A percentile compares a stretch with the other conserved stretches of the same genome.
Evolutionary conservation across 1,140 invertebrate species (phyloP).

Genomic region (Eriocheir sinensis): DNA sequence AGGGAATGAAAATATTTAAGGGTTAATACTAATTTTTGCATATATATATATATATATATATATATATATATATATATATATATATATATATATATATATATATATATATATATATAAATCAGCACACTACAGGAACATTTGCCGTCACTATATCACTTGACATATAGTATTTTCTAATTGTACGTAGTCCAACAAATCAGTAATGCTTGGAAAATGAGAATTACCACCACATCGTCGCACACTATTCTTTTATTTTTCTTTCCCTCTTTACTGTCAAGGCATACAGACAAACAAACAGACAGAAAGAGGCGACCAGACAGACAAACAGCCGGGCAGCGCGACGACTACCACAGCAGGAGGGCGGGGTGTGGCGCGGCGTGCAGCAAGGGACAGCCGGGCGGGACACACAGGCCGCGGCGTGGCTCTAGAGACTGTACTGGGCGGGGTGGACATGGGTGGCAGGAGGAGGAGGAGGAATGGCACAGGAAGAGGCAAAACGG

Average conservation of each 20-base stretch:
- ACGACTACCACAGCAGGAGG: constrained; percentile 1
- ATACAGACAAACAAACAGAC: neutral
- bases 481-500: too few relatives aligned
- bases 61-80: constrained; percentile 42
- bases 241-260: neutral
- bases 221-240: too few relatives aligned
- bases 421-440: neutral
- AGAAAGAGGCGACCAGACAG: neutral
- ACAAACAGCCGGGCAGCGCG: too few relatives aligned
- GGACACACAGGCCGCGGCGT: neutral
- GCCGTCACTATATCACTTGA: too few relatives aligned
- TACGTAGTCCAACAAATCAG: neutral
- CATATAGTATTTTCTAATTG: too few relatives aligned
- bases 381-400: neutral
- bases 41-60: constrained; percentile 49
- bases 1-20: neutral
- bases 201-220: neutral
- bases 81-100: constrained; percentile 38
- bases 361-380: neutral
- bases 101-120: constrained; percentile 40
- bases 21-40: constrained; percentile 31
- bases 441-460: neutral
- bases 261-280: neutral
- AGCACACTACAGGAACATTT: too few relatives aligned
- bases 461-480: neutral